Base-by-base conservation (phyloP, 2,888 invertebrate species). In the Eupithecia pulchellata region DNA sequence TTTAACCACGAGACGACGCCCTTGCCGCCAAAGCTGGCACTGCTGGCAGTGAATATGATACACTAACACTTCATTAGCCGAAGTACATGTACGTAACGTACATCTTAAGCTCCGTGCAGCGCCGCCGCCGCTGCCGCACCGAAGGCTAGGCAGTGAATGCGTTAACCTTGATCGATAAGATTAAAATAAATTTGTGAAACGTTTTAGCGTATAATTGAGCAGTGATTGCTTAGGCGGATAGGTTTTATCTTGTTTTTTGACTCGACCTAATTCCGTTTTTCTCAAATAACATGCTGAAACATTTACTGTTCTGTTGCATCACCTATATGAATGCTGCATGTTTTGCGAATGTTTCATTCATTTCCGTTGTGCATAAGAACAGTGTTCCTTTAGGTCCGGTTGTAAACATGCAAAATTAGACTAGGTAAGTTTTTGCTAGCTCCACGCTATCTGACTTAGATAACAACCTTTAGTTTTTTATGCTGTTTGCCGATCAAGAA, bases 391-490 rank as follows among this genome's bases (percentile, higher is more conserved):
- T 69, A 66, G 74, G 77, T 80, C 77, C 79, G 77, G 72, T 78
- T 75, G 64, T 68, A 68, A 71, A 73, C 84, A 82, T 84, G 79
- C 78, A 80, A 83, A 88, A 89, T 88, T 76, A 76, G 77, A 82
- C 72, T 83, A 76, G 73, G 66, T 72, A 77, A 78, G 83, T 89
- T 89, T 89, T 90, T 88, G 82, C 75, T 78, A 75, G 77, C 77
- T 84, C 81, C 79, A 87, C 91, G 87, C 87, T 90, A 78, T 76
- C 84, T 87, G 88, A 82, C 77, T 89, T 82, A 78, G 77, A 74
- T 78, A 77, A 80, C 78, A 77, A n/a, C 87, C 2, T 47, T 47
- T 85, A 84, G 25, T 34, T 25, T 34, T 61, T 61, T 34, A 6
- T 61, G 11, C 14, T 25, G 1, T 32, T 81, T 81, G 78, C 63